Conservation (phyloP, 2,888 invertebrate genomes). For the Macrophya alboannulata region DNA sequence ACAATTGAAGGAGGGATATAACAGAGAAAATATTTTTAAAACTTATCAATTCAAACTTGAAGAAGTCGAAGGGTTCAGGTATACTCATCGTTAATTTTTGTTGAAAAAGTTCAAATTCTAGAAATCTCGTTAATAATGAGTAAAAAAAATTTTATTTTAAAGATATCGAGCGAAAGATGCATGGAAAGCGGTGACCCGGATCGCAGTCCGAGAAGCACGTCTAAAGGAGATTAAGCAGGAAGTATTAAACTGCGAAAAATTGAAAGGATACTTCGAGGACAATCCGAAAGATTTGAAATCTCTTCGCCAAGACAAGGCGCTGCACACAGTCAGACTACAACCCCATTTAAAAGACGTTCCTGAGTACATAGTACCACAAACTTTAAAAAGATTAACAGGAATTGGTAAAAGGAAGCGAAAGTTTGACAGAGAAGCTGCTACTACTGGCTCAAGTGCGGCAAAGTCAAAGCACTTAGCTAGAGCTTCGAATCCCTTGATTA, state of each 20-base stretch:
- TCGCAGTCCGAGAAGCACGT: slow-evolving; percentile 96
- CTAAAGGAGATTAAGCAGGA: slow-evolving; percentile 97
- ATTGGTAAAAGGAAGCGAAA: slow-evolving; percentile 77
- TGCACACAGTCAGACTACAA: slow-evolving; percentile 92
- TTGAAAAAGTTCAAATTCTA: not conserved
- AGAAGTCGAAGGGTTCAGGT: slow-evolving; percentile 96
- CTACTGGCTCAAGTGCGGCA: slow-evolving; percentile 70
- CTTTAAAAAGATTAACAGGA: slow-evolving; percentile 86
- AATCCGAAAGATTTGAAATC: slow-evolving; percentile 94
- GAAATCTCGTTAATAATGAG: not conserved
- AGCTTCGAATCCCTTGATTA: slow-evolving; percentile 75
- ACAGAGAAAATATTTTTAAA: slow-evolving; percentile 84
- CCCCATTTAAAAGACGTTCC: slow-evolving; percentile 95
- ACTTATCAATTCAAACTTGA: slow-evolving; percentile 97
- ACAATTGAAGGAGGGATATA: slow-evolving; percentile 86
- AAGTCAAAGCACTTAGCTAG: slow-evolving; percentile 74
- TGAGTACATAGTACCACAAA: slow-evolving; percentile 93
- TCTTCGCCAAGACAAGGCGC: slow-evolving; percentile 91
- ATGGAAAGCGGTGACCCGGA: slow-evolving; percentile 95
- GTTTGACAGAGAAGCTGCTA: slow-evolving; percentile 71
- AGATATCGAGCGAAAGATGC: slow-evolving; percentile 96
- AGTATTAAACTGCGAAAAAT: slow-evolving; percentile 94
- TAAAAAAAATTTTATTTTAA: slow-evolving; percentile 37
- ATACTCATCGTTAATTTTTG: slow-evolving; percentile 53
- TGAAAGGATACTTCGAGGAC: slow-evolving; percentile 96